These are phyloP conservation scores for Listrodromus nycthemerus DNA, from an alignment of 2,888 invertebrate genomes.

Conservation along the genomic window DNA sequence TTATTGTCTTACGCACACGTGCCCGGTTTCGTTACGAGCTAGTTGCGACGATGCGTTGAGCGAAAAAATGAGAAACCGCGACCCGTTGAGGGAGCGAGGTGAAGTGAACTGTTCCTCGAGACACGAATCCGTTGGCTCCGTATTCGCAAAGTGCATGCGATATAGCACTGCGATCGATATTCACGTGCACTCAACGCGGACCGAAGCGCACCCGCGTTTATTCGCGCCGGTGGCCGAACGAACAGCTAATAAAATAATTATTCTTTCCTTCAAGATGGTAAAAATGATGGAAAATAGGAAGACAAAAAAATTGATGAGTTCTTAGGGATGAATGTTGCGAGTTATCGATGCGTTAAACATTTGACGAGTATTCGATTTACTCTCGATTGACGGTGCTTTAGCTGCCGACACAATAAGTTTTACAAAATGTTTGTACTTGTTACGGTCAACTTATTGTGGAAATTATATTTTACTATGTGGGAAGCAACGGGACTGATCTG, in stretches of 20 bases:
- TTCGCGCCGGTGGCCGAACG: neutral
- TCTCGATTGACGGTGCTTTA: neutral
- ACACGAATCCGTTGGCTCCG: neutral
- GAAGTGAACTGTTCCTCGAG: neutral
- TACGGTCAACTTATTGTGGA: too few relatives aligned
- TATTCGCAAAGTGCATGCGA: constrained; percentile 19
- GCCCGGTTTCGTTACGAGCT: constrained; percentile 1
- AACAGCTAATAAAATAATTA: neutral
- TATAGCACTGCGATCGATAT: constrained; percentile 20
- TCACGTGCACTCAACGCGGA: neutral
- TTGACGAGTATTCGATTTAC: neutral
- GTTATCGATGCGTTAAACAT: neutral
- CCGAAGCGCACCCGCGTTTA: neutral
- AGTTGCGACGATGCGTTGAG: neutral
- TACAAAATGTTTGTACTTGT: too few relatives aligned
- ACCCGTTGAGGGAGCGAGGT: neutral
- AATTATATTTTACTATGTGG: too few relatives aligned
- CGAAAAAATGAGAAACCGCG: neutral
- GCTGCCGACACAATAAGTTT: neutral
- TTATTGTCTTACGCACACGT: constrained; percentile 15
- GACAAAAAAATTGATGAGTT: neutral
- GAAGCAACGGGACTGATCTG: too few relatives aligned
- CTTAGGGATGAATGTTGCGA: neutral
- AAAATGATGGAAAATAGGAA: neutral
- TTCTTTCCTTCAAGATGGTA: neutral